Evolutionary conservation across 2,888 invertebrate species (phyloP).

Genomic region (Sphaeridia pumilis): DNA sequence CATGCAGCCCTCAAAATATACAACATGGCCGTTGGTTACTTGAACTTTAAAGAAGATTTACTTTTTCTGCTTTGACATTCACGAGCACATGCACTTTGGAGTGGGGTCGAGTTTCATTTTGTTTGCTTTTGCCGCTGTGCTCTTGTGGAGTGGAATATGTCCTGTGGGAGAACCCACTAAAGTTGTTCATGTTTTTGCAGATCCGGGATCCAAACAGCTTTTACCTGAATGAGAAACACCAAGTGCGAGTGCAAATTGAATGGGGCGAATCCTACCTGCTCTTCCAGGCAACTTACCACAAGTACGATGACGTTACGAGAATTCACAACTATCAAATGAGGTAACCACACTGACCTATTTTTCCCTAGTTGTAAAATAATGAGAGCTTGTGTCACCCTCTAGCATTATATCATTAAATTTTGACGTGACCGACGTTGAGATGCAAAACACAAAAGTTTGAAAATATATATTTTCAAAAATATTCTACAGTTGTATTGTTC

Average conservation of each 20-base stretch:
- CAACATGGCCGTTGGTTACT: too few species aligned
- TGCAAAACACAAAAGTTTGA: too few species aligned
- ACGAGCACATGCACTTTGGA: too few species aligned
- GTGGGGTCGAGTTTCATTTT: background rate
- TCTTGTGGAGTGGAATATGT: background rate
- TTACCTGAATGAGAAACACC: constrained; percentile 59
- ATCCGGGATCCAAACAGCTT: constrained; percentile 55
- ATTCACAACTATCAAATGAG: constrained; percentile 74
- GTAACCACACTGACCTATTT: too few species aligned
- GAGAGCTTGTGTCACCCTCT: too few species aligned
- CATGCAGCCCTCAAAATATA: too few species aligned
- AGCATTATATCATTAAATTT: too few species aligned
- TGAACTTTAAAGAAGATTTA: background rate
- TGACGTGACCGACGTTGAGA: too few species aligned
- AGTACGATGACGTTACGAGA: constrained; percentile 67
- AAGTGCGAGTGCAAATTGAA: constrained; percentile 62
- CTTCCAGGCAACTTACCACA: constrained; percentile 69
- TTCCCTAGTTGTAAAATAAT: too few species aligned
- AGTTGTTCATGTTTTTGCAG: constrained; percentile 36
- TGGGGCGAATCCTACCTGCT: constrained; percentile 71
- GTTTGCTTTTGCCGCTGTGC: background rate
- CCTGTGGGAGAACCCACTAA: background rate
- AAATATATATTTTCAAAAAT: too few species aligned
- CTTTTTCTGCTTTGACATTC: too few species aligned
- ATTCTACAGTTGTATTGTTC: too few species aligned